Evolutionary conservation across 1,140 invertebrate species (phyloP), one percentile per base, ranked within the genome.

Genomic region (Sycophila sp.): DNA sequence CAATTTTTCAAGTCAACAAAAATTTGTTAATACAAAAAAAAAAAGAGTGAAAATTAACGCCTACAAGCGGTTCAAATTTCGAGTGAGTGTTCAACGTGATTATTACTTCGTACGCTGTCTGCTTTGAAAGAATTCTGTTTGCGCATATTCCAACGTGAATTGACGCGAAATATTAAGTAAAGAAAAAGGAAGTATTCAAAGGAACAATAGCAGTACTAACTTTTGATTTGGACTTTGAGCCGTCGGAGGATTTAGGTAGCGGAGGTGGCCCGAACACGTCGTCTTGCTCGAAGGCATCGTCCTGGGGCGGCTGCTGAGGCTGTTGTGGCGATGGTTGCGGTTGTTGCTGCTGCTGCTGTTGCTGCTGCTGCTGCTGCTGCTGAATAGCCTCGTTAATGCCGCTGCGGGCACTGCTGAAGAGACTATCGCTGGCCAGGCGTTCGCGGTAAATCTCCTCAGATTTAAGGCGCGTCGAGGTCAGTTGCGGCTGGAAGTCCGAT

Each of bases 231-330:
- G 55, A 26, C 15, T 8, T 63, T 2, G 38, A 40, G 11, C 24
- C 34, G 30, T 58, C 24, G 22, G 71, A 15, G 58, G 24, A 13
- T 75, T 83, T 60, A 5, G 78, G 75, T 19, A 84, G 59, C 32
- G 81, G 81, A 6, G 81, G 82, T 11, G 82, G 82, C 4, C 78
- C 78, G 26, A 84, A 84, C 6, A 83, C 53, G 6, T 82, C 78
- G n/a, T 83, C 81, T 47, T 68, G 73, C 6, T 77, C 79, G 6
- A 78, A 76, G 47, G 79, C 80, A 17, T 79, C 73, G 49, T 80
- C 75, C 15, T 47, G 11, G 28, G 34, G 13, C 36, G 45, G 51
- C n/a, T 63, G 67, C 28, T 60, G 67, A 2, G 60, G 62, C 17
- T 60, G 49, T n/a, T 8, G 15, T 13, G 30, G 17, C n/a, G 56